phyloP scores from a whole-genome alignment of 2,113 vertebrate genomes.

The Nannobrachium achirus region DNA sequence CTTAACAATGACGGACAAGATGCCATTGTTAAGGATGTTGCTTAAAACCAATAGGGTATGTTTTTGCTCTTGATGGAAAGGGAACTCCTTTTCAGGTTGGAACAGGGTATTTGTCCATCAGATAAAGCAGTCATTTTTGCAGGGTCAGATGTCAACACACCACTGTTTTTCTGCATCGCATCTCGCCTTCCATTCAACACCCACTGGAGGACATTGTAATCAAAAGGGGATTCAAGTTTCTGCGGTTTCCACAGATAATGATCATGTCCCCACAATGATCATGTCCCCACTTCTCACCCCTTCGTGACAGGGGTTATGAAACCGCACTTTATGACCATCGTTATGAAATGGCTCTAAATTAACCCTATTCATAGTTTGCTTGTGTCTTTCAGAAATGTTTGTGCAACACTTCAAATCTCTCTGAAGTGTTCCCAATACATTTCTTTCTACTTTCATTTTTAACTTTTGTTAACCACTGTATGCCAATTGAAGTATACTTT shows the following conservation, averaged over 20 bases:
- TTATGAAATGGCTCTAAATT: constrained; percentile 4
- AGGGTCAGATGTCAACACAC: constrained; percentile 6
- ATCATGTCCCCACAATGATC: constrained; percentile 32
- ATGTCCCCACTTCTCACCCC: constrained; percentile 2
- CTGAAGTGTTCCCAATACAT: no score
- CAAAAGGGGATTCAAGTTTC: constrained; percentile 41
- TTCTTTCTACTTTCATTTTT: no score
- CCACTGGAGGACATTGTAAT: constrained; percentile 50
- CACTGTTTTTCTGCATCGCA: constrained; percentile 10
- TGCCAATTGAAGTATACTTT: no score
- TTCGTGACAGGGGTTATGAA: neutral
- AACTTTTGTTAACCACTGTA: neutral
- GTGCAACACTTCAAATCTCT: neutral
- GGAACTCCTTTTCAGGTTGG: no score
- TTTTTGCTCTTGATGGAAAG: neutral
- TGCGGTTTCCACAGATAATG: constrained; percentile 45
- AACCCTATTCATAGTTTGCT: neutral
- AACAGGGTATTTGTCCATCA: neutral
- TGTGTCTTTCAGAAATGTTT: neutral
- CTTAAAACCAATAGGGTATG: no score
- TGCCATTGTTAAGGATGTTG: neutral
- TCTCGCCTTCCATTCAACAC: constrained; percentile 12
- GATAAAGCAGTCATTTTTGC: constrained; percentile 1
- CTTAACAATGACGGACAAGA: no score
- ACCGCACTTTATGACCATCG: constrained; percentile 23